Evolutionary conservation across 2,797 vertebrate genomes (phyloP), one percentile per base, ranked within the genome.

Genomic region (Acanthis flammea): DNA sequence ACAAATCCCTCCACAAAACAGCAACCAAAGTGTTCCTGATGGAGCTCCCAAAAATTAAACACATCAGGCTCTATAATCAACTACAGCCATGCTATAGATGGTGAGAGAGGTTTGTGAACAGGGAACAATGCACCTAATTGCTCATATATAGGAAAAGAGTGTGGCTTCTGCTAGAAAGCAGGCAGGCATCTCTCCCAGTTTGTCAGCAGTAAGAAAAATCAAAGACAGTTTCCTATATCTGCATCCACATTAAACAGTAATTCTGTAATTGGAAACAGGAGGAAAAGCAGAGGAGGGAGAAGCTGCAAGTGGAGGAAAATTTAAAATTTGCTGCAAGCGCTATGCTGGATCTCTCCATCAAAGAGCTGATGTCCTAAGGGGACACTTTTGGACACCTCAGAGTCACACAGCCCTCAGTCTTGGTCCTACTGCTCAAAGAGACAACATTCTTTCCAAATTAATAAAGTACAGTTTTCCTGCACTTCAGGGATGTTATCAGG

Each of bases 211-310:
- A 70, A 71, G 71, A 79, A 81, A 88, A 92, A 85, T 65, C 58
- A 81, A 86, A 82, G 66, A 14, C 53, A 83, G 68, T 86, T 86
- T 54, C 78, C 63, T 58, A 6, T 88, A 75, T 78, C 73, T 83
- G 62, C 16, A 60, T 63, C 39, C 60, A 92, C 68, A 68, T 91
- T 61, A 75, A 93, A 72, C 62, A 72, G 74, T 13, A 63, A 75
- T 28, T n/a, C 58, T 30, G 37, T 67, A 86, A 94, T 51, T 93
- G 79, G 63, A 91, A 95, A n/a, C 88, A 95, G 84, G 23, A 62
- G 39, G 27, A 73, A 55, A 90, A 79, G 44, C 16, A 76, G 41
- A 41, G 62, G 30, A 77, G 14, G 50, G 50, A 85, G 19, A 17
- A 76, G 74, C 45, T 93, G 76, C 35, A 27, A 54, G 65, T 19